Evolutionary conservation across 2,797 vertebrate genomes (phyloP), one percentile per base, ranked within the genome.

Genomic region (Oreonectes daqikongensis): DNA sequence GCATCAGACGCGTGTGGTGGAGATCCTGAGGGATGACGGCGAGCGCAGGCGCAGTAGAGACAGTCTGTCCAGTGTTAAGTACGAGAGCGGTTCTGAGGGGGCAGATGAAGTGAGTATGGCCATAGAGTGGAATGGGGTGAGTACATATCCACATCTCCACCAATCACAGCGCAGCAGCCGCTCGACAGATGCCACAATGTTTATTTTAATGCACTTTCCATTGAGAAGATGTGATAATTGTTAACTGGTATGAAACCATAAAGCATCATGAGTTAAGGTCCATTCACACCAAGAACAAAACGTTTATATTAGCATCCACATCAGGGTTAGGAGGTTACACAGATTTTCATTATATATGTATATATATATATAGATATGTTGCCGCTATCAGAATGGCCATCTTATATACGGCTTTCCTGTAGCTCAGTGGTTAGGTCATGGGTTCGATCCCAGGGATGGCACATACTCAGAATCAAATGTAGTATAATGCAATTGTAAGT

Each of bases 61-160:
- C 70, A 92, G 91, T 83, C 87, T 94, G 89, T 90, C 92, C 73
- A 94, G 94, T 85, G 95, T 99, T 83, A 98, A 98, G 90, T 99
- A 96, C 1, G 97, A 98, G 90, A 95, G 88, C 79, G 90, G 94
- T 90, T 94, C 95, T 70, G 95, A 97, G 88, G 94, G 94, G 75
- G 95, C 95, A 83, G 96, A 98, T 92, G 97, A 99, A 93, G 97
- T 94, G 90, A 98, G 96, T 94, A 98, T 99, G 95, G 95, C 94
- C 87, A 93, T 98, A 88, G 96, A 98, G 90, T 99, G 97, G 97
- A 96, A 94, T 0, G 96, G 97, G 96, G 97, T 99, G 94, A 99
- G 97, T 98, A 94, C 95, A 94, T 86, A 93, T 95, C 94, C 94
- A 95, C 94, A 76, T 77, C 12, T 79, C 79, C 70, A 89, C 77